phyloP scores from a whole-genome alignment of 2,113 vertebrate species.

The Polypterus bichir region DNA sequence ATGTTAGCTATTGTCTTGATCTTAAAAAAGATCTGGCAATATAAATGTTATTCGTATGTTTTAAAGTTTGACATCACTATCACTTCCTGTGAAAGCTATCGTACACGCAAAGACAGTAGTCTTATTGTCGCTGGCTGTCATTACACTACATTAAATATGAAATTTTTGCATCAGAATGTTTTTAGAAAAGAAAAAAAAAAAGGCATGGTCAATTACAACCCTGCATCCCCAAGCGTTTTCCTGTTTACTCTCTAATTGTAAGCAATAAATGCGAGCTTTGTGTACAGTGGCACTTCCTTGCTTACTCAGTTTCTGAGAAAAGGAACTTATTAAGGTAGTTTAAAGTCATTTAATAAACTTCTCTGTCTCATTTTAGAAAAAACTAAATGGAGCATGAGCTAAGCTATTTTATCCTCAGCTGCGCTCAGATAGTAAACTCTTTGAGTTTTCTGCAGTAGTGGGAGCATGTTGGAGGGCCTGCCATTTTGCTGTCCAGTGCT shows the following conservation, averaged over 20 bases:
- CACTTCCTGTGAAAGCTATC: no score
- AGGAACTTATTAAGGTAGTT: slow-evolving; percentile 44
- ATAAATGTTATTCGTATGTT: no score
- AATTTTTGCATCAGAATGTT: slow-evolving; percentile 11
- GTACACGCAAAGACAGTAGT: background rate
- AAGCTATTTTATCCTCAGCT: slow-evolving; percentile 35
- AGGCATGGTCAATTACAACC: slow-evolving; percentile 8
- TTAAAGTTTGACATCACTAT: no score
- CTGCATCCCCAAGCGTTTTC: slow-evolving; percentile 35
- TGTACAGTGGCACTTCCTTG: slow-evolving; percentile 35
- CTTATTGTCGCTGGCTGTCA: background rate
- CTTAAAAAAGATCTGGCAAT: no score
- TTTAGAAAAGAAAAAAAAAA: slow-evolving; percentile 22
- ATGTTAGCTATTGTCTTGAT: no score
- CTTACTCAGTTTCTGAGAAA: slow-evolving; percentile 40
- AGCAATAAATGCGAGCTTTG: slow-evolving; percentile 46
- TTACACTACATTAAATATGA: background rate
- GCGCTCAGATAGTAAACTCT: slow-evolving; percentile 44
- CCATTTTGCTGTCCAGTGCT: no score
- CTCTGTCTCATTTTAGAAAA: slow-evolving; percentile 48
- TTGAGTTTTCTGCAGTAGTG: background rate
- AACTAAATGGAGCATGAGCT: slow-evolving; percentile 38
- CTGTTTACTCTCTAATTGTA: slow-evolving; percentile 46
- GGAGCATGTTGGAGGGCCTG: no score
- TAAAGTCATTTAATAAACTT: slow-evolving; percentile 50